Conservation (phyloP, 2,888 invertebrate genomes). For the Microctonus hyperodae region DNA sequence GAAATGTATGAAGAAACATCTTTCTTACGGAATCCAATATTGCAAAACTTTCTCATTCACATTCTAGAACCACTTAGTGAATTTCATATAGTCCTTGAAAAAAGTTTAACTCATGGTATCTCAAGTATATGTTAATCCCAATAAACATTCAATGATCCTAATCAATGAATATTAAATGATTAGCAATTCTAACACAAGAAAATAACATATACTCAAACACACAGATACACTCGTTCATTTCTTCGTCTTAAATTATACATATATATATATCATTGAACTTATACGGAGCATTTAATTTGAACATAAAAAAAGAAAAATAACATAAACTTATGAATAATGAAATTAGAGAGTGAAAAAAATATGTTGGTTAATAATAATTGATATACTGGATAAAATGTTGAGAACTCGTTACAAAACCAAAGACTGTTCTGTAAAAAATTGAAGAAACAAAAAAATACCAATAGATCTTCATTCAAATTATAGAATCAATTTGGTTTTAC, state of each 20-base stretch:
- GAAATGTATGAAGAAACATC: conserved; percentile 98
- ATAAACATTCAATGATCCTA: conserved; percentile 11
- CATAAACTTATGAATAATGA: conserved; percentile 28
- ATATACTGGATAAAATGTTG: not conserved
- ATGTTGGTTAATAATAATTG: conserved; percentile 11
- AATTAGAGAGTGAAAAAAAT: conserved; percentile 5
- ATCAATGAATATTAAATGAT: conserved; percentile 5
- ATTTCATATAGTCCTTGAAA: conserved; percentile 85
- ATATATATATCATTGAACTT: not conserved
- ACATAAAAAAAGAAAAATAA: conserved; percentile 9
- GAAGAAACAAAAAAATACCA: not conserved
- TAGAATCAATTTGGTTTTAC: conserved; percentile 10
- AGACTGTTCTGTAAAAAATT: conserved; percentile 25
- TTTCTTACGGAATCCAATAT: conserved; percentile 86
- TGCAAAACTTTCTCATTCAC: conserved; percentile 88
- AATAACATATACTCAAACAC: not conserved
- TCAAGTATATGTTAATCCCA: conserved; percentile 60
- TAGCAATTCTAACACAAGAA: not conserved
- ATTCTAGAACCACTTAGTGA: conserved; percentile 90
- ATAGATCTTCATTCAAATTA: not conserved
- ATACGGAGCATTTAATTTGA: conserved; percentile 6
- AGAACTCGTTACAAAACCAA: conserved; percentile 12
- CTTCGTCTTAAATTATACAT: conserved; percentile 6
- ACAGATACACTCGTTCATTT: not conserved
- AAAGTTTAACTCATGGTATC: conserved; percentile 79